Base-by-base conservation (phyloP, 1,140 invertebrate species). In the Conus ventricosus region DNA sequence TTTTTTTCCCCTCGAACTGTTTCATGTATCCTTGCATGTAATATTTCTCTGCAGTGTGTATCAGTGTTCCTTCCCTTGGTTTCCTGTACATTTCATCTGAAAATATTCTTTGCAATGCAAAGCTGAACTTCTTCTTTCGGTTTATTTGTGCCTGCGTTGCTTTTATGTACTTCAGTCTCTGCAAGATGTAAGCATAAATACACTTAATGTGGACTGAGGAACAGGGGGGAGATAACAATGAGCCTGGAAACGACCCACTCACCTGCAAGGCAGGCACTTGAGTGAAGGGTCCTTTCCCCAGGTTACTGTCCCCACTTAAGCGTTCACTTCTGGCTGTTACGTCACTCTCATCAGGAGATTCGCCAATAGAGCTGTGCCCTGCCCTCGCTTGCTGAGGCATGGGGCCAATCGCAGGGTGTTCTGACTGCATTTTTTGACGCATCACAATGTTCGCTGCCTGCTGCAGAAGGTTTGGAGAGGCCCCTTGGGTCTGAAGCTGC, bases 311-410 rank as follows among this genome's bases (percentile, higher is more conserved):
- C 53, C 63, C 67, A 25, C 27, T 25, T 39, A 80, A 27, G 10
- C 25, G 60, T 25, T 88, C 87, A 23, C 87, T 54, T 0, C 60
- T 85, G 1, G 51, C 67, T 6, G 75, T 67, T 1, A 63, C 55
- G 15, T 91, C 89, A 80, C 85, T 91, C 81, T 90, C 91, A 51
- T 88, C 88, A 25, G 89, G 84, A n/a, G 90, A 54, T 13, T 89
- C 76, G 0, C 67, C 91, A 15, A 88, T 75, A 67, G 88, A 23
- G 4, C 71, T 87, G 15, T 54, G 60, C 25, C 90, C 88, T 8
- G 63, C 39, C 17, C 60, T 54, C 5, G 17, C 67, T 53, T 23
- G 57, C 27, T 25, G n/a, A 23, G 84, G 53, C 17, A 39, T 15
- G 7, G 81, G 53, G 53, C 55, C 55, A 6, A 55, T 25, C 20